Evolutionary conservation across 2,113 vertebrate species (phyloP), one percentile per base, ranked within the genome.

Genomic region (Oncorhynchus masou): DNA sequence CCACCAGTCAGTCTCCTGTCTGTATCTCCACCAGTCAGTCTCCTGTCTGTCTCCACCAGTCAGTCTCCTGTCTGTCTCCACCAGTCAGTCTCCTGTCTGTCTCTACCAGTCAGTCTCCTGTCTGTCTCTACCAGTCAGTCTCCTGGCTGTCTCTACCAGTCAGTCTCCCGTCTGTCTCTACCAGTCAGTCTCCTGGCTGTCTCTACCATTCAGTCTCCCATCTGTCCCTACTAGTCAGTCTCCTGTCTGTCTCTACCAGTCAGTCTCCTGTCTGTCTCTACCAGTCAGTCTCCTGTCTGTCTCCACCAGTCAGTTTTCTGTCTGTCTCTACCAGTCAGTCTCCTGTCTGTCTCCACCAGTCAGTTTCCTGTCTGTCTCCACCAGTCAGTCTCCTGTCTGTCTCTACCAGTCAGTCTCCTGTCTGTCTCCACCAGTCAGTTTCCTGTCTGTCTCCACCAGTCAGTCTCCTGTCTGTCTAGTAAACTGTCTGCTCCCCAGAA

Each of bases 331-430:
- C 31, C 31, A 31, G 31, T 9, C 39, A 39, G 8, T 75, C 12
- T 82, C 87, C 81, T 48, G 60, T 31, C 65, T 31, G 27, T 31
- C 31, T 39, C 66, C n/a, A 2, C 25, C 27, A 5, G 67, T 45
- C 13, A 39, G 7, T 9, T 1, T 24, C 25, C 27, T 70, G 73
- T 57, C 31, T 19, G 25, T 15, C 49, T 13, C 15, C 16, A 51
- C 49, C 49, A 13, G 11, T 51, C 48, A 74, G 64, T 83, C 62
- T 67, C 69, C 5, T 31, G 20, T 3, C 24, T 31, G 65, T 31
- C 16, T 39, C 5, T 31, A 31, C 31, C 31, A 31, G 31, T 9
- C 39, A 39, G 7, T 75, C 12, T 82, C 87, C 65, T 68, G 72
- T 66, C 73, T 68, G 51, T 76, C 69, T 29, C 66, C 34, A 6